Evolutionary conservation across 2,797 vertebrate genomes (phyloP), one percentile per base, ranked within the genome.

Genomic region (Fundulus diaphanus): DNA sequence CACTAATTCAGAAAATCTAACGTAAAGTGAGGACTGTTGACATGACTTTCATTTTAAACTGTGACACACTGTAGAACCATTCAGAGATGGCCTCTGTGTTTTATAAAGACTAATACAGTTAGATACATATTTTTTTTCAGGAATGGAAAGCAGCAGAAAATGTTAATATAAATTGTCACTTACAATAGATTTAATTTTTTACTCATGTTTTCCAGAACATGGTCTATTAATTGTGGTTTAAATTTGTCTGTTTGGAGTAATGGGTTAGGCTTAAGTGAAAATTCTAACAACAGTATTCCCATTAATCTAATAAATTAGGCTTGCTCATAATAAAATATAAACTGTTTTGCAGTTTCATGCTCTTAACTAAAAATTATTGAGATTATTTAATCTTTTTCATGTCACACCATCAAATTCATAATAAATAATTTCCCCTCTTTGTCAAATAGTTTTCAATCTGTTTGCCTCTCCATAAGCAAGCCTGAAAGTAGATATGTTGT

Each of bases 1-100:
- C 74, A 71, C 68, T 77, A 71, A 78, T 81, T 76, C 78, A 80
- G 61, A 77, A 70, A 54, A 73, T 81, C 85, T 84, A 79, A 31
- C 72, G 27, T 76, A 74, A 88, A 86, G 77, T 70, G 77, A 85
- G 83, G 70, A 81, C 59, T 27, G 71, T 24, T 46, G 74, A 79
- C 70, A 72, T 3, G 16, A 40, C 69, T 71, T 85, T 68, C 37
- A 76, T 74, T 73, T 72, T 80, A 65, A 73, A 81, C 51, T 61
- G 74, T 68, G 29, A 33, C 48, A 57, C 48, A 57, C 27, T 2
- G 18, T 57, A 15, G 54, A 56, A 29, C 29, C 13, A 5, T 18
- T 57, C 56, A 57, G 31, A 8, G 15, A 31, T 57, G n/a, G n/a
- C n/a, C n/a, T n/a, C 6, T 3, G 1, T 31, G 56, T 59, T 59